These are phyloP conservation scores for Syritta pipiens DNA, from an alignment of 2,888 invertebrate species.

Conservation along the genomic window DNA sequence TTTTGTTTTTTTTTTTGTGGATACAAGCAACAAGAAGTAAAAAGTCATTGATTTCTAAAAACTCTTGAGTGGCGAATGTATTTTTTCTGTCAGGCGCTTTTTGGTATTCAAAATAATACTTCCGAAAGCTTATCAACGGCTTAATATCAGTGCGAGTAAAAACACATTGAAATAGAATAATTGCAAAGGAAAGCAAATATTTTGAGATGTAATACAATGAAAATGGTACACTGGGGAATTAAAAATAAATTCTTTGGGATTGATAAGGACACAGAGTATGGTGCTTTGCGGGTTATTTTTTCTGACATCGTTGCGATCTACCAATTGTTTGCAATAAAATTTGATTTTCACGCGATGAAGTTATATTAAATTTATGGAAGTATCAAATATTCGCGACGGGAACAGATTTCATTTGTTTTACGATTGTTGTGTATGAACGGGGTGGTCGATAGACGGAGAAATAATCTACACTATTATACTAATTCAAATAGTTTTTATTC, in stretches of 20 bases:
- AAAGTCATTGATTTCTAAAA: slow-evolving; percentile 61
- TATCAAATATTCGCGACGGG: too few relatives aligned
- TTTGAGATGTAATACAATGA: too few relatives aligned
- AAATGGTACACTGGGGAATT: slow-evolving; percentile 54
- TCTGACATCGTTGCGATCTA: too few relatives aligned
- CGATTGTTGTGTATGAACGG: too few relatives aligned
- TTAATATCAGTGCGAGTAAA: slow-evolving; percentile 12
- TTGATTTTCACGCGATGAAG: too few relatives aligned
- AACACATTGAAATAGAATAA: slow-evolving; percentile 42
- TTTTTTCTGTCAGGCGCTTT: slow-evolving; percentile 1
- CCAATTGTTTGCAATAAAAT: too few relatives aligned
- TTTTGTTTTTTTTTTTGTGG: slow-evolving; percentile 35
- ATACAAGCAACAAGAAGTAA: slow-evolving; percentile 29
- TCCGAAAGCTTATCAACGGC: slow-evolving; percentile 29
- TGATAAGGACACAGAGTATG: slow-evolving; percentile 37
- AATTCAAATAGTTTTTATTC: too few relatives aligned
- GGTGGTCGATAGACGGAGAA: too few relatives aligned
- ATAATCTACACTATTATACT: too few relatives aligned
- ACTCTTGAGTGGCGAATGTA: slow-evolving; percentile 25
- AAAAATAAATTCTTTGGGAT: slow-evolving; percentile 43
- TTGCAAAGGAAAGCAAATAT: slow-evolving; percentile 25
- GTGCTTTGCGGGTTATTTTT: not conserved
- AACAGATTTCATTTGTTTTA: too few relatives aligned
- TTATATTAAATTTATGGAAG: too few relatives aligned
- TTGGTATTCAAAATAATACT: slow-evolving; percentile 24